A percentile compares a stretch with the other conserved stretches of the same genome.
phyloP scores from a whole-genome alignment of 2,888 invertebrate species.

The Trichopria drosophilae region DNA sequence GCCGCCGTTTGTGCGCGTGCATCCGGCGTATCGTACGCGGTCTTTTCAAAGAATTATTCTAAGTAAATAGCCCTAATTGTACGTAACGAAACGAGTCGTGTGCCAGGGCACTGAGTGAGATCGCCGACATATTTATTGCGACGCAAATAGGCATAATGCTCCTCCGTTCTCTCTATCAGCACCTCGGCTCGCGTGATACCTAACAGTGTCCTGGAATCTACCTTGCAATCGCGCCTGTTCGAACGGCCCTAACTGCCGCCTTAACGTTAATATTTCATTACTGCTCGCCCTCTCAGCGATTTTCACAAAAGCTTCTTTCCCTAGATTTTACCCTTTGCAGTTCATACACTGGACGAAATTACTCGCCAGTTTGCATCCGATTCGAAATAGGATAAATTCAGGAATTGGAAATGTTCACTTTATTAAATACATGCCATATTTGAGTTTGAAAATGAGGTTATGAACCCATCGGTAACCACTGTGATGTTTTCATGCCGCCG shows the following conservation, averaged over 20 bases:
- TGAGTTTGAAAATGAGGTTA: too few relatives aligned
- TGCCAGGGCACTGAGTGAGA: constrained; percentile 31
- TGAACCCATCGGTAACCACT: too few relatives aligned
- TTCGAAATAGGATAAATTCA: too few relatives aligned
- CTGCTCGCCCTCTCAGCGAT: not conserved
- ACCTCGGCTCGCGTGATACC: constrained; percentile 38
- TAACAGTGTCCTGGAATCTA: not conserved
- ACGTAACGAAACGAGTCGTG: constrained; percentile 27
- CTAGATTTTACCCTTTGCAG: too few relatives aligned
- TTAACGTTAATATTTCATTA: constrained; percentile 29
- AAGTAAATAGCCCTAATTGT: constrained; percentile 29
- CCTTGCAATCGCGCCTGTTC: not conserved
- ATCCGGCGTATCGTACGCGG: too few relatives aligned
- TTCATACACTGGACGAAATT: too few relatives aligned
- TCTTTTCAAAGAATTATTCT: too few relatives aligned
- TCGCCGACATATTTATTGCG: constrained; percentile 29
- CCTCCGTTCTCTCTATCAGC: constrained; percentile 31
- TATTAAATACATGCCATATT: too few relatives aligned
- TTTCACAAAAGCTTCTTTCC: too few relatives aligned
- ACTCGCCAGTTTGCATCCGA: too few relatives aligned
- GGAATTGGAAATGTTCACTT: too few relatives aligned
- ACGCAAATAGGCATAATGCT: constrained; percentile 37
- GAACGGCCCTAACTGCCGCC: constrained; percentile 2
- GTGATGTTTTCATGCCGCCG: too few relatives aligned
- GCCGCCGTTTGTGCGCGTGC: constrained; percentile 3